Base-by-base conservation (phyloP, 2,888 invertebrate species). In the Thalpophila matura region DNA sequence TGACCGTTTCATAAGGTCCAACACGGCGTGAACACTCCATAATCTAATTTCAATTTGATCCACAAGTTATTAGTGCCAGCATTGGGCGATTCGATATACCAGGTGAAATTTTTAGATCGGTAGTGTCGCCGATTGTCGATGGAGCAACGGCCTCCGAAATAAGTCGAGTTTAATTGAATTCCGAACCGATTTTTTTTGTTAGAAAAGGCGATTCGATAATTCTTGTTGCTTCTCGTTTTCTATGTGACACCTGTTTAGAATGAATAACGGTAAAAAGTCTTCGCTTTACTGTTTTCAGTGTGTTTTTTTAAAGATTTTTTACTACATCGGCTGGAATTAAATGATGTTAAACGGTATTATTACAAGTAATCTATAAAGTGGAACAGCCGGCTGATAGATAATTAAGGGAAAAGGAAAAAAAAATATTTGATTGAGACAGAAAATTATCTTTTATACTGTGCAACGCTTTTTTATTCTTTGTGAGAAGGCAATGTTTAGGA, bases 11-110 rank as follows among this genome's bases (percentile, higher is more conserved):
- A 93, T 93, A 87, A 92, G 86, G 77, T 89, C 83, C 84, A 91
- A 92, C 83, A 74, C 86, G 81, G 86, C 94, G 90, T 94, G 94
- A 93, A 92, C 86, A 72, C 74, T 78, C 84, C 74, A 85, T 94
- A 94, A 95, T 95, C 90, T 91, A 94, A 94, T 95, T 94, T 94
- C 89, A 89, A 93, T 90, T 90, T 89, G 87, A 86, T 89, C 86
- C 85, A 87, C 84, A 85, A 85, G 85, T 90, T 91, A 92, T 91
- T 91, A 90, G 85, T 77, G 84, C 80, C 81, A 83, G 83, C 84
- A 89, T 89, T 91, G 83, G 89, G 70, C 87, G 86, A 91, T 93
- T 92, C 90, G 91, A 85, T 77, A 88, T 89, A 89, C 79, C 62
- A 64, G 88, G 89, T 89, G 89, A 89, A 88, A 88, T 88, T 86